Base-by-base conservation (phyloP, 2,888 invertebrate genomes). In the Lamproptera curius region DNA sequence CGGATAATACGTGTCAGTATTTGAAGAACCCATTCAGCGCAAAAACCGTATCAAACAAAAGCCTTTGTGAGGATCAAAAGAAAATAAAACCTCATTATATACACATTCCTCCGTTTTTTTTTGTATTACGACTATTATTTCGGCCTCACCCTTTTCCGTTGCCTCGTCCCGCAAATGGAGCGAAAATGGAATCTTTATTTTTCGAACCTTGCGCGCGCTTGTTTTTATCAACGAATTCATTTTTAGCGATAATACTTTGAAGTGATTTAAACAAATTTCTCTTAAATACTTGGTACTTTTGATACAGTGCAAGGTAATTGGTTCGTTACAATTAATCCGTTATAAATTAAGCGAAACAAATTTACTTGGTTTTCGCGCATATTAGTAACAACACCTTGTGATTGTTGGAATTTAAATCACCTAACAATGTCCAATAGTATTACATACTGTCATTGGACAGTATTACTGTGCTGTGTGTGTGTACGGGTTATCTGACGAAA, bases 21-120 rank as follows among this genome's bases (percentile, higher is more conserved):
- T 40, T 40, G 35, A 36, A 40, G 44, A 40, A 37, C 40, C 40
- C 35, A 44, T 44, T 40, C 31, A 37, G 37, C 11, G 41, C 9
- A 45, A 50, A 45, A 45, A 50, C 35, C 38, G 38, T 42, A 46
- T 42, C 45, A 44, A 43, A 46, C 45, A 52, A 52, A 55, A 46
- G 49, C 42, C 51, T 52, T 52, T 51, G 52, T 51, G 46, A 34
- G 35, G 52, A 55, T 54, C 46, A 49, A 52, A 54, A 46, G 57
- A 56, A 61, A 62, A 55, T 53, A 59, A 55, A 57, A 61, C 54
- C 55, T 59, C 56, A 56, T 62, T 58, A 61, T 53, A 56, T 52
- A 55, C 42, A 54, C 59, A 58, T 58, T 55, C 56, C 56, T 52
- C 43, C 53, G 52, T 41, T 41, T 53, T 53, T 41, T 41, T 46